Percentiles rank a stretch among this genome's conserved stretches.
Evolutionary conservation across 2,888 invertebrate species (phyloP).

Genomic region (Leistus spinibarbis): DNA sequence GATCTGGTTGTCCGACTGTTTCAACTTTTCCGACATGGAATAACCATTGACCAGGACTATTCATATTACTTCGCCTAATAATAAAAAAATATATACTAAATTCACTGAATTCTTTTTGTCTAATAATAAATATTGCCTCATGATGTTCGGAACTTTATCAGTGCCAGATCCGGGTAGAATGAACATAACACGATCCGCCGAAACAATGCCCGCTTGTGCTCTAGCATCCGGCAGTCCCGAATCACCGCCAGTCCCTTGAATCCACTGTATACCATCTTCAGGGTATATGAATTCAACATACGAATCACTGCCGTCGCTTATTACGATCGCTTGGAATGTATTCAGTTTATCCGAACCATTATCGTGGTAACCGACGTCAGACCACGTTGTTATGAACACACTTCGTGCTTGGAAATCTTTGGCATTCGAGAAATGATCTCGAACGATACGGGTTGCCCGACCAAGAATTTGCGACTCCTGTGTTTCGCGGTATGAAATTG

Average conservation of each 20-base stretch:
- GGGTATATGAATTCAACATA: slow-evolving; percentile 90
- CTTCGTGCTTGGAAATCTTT: slow-evolving; percentile 75
- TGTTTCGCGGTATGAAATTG: slow-evolving; percentile 75
- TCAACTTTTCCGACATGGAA: slow-evolving; percentile 78
- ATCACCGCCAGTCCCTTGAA: slow-evolving; percentile 78
- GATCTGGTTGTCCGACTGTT: slow-evolving; percentile 73
- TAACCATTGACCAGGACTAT: slow-evolving; percentile 84
- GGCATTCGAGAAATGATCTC: slow-evolving; percentile 74
- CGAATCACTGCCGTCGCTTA: slow-evolving; percentile 77
- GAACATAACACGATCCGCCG: slow-evolving; percentile 78
- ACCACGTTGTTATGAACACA: slow-evolving; percentile 90
- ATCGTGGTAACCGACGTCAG: slow-evolving; percentile 80
- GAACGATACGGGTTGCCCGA: slow-evolving; percentile 73
- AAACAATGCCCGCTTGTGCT: slow-evolving; percentile 91
- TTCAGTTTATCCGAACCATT: slow-evolving; percentile 75
- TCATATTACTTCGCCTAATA: slow-evolving; percentile 84
- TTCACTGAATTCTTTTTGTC: not conserved
- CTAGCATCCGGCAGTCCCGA: slow-evolving; percentile 84
- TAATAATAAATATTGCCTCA: slow-evolving; percentile 64
- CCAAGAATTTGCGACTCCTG: slow-evolving; percentile 64
- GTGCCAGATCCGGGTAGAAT: slow-evolving; percentile 87
- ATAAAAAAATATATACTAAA: slow-evolving; percentile 38
- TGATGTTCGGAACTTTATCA: slow-evolving; percentile 81
- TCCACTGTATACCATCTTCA: slow-evolving; percentile 89
- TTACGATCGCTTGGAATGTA: slow-evolving; percentile 83